These are phyloP conservation scores for Acleris laterana DNA, from an alignment of 2,888 invertebrate species.

Conservation along the genomic window DNA sequence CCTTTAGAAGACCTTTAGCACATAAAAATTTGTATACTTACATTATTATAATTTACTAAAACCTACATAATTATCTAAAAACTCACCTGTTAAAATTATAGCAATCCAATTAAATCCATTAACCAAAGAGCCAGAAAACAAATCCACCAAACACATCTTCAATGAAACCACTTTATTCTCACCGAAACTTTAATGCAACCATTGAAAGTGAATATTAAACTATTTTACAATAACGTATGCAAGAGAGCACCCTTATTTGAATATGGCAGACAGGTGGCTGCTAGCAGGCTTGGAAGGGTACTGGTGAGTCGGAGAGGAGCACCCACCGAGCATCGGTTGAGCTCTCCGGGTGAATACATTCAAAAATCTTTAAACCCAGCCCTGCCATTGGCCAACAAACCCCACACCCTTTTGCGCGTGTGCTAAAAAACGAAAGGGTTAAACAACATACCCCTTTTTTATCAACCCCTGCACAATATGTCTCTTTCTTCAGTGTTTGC, in stretches of 20 bases:
- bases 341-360: constrained; percentile 67
- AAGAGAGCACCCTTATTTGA: constrained; percentile 40
- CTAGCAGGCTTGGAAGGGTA: constrained; percentile 56
- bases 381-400: constrained; percentile 72
- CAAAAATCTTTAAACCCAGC: constrained; percentile 65
- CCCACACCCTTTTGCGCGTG: constrained; percentile 79
- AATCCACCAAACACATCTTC: constrained; percentile 12
- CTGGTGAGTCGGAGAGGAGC: constrained; percentile 57
- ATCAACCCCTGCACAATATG: constrained; percentile 58
- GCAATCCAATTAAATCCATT: constrained; percentile 16
- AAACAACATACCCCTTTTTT: constrained; percentile 75
- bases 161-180: neutral
- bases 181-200: neutral
- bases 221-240: neutral
- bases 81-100: constrained; percentile 12
- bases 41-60: no score
- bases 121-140: neutral
- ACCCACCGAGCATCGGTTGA: constrained; percentile 52
- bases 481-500: constrained; percentile 50
- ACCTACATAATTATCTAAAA: neutral
- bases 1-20: no score
- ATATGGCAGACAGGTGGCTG: constrained; percentile 56
- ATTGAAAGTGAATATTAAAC: neutral
- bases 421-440: constrained; percentile 82
- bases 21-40: no score